Evolutionary conservation across 1,140 invertebrate species (phyloP), one percentile per base, ranked within the genome.

Genomic region (Cotesia typhae): DNA sequence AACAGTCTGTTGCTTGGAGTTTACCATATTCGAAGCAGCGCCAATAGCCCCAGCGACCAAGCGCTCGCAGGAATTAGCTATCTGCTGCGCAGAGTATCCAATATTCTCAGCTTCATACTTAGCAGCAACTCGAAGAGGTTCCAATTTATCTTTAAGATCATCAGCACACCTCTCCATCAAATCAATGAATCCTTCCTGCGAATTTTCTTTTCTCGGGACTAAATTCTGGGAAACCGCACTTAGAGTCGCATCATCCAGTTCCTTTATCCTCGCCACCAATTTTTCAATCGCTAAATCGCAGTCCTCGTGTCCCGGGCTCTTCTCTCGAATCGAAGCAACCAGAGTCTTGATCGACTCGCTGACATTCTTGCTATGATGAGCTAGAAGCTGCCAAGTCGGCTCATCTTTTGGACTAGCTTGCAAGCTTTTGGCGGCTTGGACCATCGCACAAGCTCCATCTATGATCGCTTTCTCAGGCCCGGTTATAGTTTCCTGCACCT

Each of bases 281-380:
- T 92, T 92, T 17, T 95, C 92, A 66, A 98, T 91, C 0, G 95
- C 95, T 1, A 90, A 88, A 53, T 96, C 94, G 84, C 97, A 98
- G 85, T 99, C 97, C 4, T 93, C 92, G 81, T 98, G 96, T 0
- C 98, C 98, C 0, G 98, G 97, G 0, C 97, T 96, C 82, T 95
- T 96, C 78, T 98, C 96, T 52, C 96, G 93, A 72, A 98, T 97
- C 52, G 95, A 94, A 36, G 95, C 92, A 0, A 98, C 96, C 2
- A 99, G 88, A 10, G 92, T 91, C 84, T 99, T 99, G 76, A 99
- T 98, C 0, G 96, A 95, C 82, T 99, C 97, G 12, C 96, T 98
- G 0, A 99, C 96, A 77, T 92, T 93, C 84, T 97, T 98, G 78
- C 96, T 98, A 84, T 98, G 95, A 78, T 92, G 93, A 0, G 97